Evolutionary conservation across 2,888 invertebrate genomes (phyloP).

Genomic region (Ormyrus pomaceus): DNA sequence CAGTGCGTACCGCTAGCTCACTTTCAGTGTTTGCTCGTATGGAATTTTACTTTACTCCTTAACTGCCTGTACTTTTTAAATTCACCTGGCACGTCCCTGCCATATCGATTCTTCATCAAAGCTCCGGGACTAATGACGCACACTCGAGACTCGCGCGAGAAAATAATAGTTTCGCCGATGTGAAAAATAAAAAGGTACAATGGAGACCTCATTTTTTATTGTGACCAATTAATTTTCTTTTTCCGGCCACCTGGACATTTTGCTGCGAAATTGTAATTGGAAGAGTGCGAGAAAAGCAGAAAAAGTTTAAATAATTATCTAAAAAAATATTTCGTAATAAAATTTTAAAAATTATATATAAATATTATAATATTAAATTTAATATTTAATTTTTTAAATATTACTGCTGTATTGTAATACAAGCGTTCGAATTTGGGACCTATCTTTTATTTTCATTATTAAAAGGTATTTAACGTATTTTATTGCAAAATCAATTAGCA

Average conservation of each 20-base stretch:
- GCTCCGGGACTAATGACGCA: conserved; percentile 43
- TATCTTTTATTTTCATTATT: too few species aligned
- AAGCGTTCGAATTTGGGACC: too few species aligned
- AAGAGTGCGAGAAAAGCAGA: neutral
- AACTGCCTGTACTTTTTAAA: conserved; percentile 25
- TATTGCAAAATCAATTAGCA: too few species aligned
- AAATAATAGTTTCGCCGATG: conserved; percentile 13
- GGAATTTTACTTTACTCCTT: conserved; percentile 9
- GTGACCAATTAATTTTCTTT: neutral
- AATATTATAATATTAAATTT: too few species aligned
- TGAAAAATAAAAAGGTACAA: conserved; percentile 7
- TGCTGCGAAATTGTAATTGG: neutral
- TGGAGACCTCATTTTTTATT: neutral
- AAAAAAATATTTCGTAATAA: too few species aligned
- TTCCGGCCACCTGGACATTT: too few species aligned
- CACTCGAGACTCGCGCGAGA: neutral
- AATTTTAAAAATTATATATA: too few species aligned
- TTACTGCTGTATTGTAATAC: too few species aligned
- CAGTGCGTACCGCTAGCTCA: too few species aligned
- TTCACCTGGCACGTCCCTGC: conserved; percentile 40
- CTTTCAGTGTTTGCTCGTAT: neutral
- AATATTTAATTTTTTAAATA: too few species aligned
- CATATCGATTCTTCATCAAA: conserved; percentile 50
- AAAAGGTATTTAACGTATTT: too few species aligned
- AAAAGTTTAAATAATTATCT: neutral